phyloP scores from a whole-genome alignment of 1,140 invertebrate species.

The Scaptodrosophila lebanonensis region DNA sequence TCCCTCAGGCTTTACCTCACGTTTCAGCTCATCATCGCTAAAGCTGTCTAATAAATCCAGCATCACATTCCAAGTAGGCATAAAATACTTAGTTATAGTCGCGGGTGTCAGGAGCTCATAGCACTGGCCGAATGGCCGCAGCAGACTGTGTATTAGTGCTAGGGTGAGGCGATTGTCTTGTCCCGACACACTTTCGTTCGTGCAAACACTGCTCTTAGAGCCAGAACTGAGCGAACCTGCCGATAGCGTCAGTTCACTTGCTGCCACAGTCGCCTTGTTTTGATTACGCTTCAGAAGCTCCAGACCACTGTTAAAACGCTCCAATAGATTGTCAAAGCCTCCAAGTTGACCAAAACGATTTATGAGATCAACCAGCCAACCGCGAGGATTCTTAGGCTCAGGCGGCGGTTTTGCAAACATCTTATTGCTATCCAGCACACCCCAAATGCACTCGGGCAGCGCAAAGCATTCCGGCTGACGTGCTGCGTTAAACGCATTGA shows the following conservation, averaged over 20 bases:
- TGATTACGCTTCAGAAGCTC: constrained; percentile 77
- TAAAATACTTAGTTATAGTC: constrained; percentile 94
- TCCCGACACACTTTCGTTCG: constrained; percentile 40
- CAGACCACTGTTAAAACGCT: constrained; percentile 85
- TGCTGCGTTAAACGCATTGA: constrained; percentile 94
- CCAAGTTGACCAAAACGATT: constrained; percentile 94
- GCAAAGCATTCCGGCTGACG: constrained; percentile 87
- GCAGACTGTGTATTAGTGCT: constrained; percentile 88
- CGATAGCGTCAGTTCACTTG: no score
- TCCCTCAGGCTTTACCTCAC: constrained; percentile 96
- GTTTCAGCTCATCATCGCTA: constrained; percentile 98
- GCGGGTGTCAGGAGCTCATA: constrained; percentile 93
- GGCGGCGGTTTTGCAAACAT: constrained; percentile 88
- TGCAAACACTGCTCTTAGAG: constrained; percentile 55
- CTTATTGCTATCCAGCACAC: constrained; percentile 71
- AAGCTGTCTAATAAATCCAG: constrained; percentile 94
- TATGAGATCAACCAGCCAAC: constrained; percentile 97
- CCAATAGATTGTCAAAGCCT: constrained; percentile 92
- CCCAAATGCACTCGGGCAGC: constrained; percentile 78
- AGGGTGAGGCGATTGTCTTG: constrained; percentile 81
- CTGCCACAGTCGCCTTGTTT: constrained; percentile 36
- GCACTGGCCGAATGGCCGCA: constrained; percentile 94
- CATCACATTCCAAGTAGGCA: constrained; percentile 96
- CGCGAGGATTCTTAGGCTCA: constrained; percentile 87
- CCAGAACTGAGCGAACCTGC: no score